Evolutionary conservation across 2,797 vertebrate species (phyloP).

Genomic region (Leptodactylus fallax): DNA sequence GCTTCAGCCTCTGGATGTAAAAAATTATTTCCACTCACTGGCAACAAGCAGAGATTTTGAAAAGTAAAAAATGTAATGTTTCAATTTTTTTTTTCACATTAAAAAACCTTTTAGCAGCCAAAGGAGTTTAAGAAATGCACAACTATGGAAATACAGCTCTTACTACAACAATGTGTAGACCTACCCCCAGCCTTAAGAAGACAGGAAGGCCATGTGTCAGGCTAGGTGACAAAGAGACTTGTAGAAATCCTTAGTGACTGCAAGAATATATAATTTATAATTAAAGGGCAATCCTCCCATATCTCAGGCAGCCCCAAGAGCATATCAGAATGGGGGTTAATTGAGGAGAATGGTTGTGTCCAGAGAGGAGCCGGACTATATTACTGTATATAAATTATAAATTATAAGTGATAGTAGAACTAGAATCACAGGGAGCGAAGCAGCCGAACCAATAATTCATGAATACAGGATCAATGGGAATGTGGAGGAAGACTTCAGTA

Average conservation of each 20-base stretch:
- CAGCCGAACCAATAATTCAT: background rate
- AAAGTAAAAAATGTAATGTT: too few relatives aligned
- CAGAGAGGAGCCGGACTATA: background rate
- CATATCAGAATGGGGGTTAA: background rate
- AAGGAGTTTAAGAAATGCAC: too few relatives aligned
- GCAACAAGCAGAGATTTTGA: too few relatives aligned
- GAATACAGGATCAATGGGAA: slow-evolving; percentile 1
- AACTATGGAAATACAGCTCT: background rate
- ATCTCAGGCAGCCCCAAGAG: background rate
- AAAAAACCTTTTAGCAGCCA: too few relatives aligned
- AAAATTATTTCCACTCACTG: too few relatives aligned
- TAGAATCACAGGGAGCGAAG: background rate
- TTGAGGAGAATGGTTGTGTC: background rate
- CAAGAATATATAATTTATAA: background rate
- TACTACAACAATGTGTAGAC: background rate
- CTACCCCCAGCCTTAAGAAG: background rate
- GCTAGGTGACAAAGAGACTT: too few relatives aligned
- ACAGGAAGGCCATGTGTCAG: background rate
- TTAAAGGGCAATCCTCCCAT: background rate
- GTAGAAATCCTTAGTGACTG: background rate
- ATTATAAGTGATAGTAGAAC: background rate
- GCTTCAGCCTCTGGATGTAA: too few relatives aligned
- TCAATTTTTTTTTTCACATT: too few relatives aligned
- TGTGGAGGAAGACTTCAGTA: slow-evolving; percentile 8
- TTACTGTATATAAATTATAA: slow-evolving; percentile 24